Conservation (phyloP, 2,888 invertebrate species). For the Amphipoea oculea region DNA sequence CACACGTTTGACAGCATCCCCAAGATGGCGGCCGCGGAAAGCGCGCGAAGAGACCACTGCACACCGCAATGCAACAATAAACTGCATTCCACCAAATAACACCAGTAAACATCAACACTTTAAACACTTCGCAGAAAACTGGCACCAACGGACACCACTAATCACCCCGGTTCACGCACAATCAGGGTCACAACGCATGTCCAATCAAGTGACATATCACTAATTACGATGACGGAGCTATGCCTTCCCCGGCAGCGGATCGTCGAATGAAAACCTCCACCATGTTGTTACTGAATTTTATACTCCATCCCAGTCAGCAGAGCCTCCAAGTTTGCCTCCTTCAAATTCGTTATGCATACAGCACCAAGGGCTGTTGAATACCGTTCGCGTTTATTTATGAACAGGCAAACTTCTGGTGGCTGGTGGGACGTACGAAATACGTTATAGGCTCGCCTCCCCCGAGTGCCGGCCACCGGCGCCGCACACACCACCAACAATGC, state of each 20-base stretch:
- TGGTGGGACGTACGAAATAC: conserved; percentile 88
- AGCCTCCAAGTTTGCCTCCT: conserved; percentile 91
- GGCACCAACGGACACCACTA: conserved; percentile 1
- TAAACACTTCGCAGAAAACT: conserved; percentile 43
- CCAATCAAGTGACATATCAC: conserved; percentile 71
- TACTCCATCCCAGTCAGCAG: conserved; percentile 90
- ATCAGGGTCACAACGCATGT: conserved; percentile 66
- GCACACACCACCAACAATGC: conserved; percentile 84
- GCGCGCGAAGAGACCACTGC: conserved; percentile 69
- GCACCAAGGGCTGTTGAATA: conserved; percentile 91
- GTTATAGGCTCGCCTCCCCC: conserved; percentile 87
- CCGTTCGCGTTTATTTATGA: conserved; percentile 91
- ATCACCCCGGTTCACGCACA: conserved; percentile 32
- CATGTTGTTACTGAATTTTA: conserved; percentile 91
- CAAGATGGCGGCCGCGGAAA: conserved; percentile 83
- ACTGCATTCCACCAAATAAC: conserved; percentile 73
- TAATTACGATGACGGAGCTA: conserved; percentile 88
- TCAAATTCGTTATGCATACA: conserved; percentile 91
- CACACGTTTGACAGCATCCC: conserved; percentile 79
- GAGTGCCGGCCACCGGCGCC: conserved; percentile 72
- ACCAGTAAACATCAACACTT: conserved; percentile 50
- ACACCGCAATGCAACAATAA: conserved; percentile 72
- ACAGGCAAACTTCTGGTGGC: conserved; percentile 91
- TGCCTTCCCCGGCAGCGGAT: conserved; percentile 88
- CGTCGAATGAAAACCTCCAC: conserved; percentile 90